Percentiles rank a stretch among this genome's conserved stretches.
phyloP scores from a whole-genome alignment of 2,113 vertebrate genomes.

The Labrus mixtus region DNA sequence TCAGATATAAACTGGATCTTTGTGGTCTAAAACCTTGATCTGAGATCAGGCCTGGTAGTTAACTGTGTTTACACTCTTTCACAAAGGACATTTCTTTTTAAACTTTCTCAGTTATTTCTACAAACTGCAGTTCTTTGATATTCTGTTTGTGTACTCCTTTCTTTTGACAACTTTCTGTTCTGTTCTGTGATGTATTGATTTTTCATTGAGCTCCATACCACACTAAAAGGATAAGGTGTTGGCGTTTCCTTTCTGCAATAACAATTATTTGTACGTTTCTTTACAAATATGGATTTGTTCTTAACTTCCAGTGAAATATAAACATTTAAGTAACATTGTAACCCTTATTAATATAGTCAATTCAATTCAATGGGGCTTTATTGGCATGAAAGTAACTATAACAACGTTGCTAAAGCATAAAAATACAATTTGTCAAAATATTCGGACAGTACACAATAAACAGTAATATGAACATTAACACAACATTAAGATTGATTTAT shows the following conservation, averaged over 20 bases:
- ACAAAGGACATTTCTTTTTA: not conserved
- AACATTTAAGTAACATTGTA: not conserved
- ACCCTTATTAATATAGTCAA: too few species aligned
- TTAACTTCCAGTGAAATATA: constrained; percentile 22
- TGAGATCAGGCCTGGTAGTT: not conserved
- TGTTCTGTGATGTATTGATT: constrained; percentile 27
- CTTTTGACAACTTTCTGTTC: constrained; percentile 1
- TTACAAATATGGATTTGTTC: constrained; percentile 30
- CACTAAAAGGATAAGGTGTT: not conserved
- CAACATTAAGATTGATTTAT: too few species aligned
- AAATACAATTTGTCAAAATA: too few species aligned
- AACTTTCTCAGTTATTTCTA: not conserved
- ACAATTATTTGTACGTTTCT: constrained; percentile 7
- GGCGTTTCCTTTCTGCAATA: not conserved
- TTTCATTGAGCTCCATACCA: not conserved
- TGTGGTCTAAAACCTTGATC: not conserved
- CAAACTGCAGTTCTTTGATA: constrained; percentile 4
- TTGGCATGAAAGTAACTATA: too few species aligned
- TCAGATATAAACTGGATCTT: constrained; percentile 5
- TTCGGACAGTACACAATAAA: too few species aligned
- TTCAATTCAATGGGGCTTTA: too few species aligned
- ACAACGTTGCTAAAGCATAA: too few species aligned
- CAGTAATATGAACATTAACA: too few species aligned
- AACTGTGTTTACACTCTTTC: not conserved
- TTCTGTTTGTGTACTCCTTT: not conserved